These are phyloP conservation scores for Pteronotus mesoamericanus DNA, from an alignment of 2,797 vertebrate species.

Conservation along the genomic window DNA sequence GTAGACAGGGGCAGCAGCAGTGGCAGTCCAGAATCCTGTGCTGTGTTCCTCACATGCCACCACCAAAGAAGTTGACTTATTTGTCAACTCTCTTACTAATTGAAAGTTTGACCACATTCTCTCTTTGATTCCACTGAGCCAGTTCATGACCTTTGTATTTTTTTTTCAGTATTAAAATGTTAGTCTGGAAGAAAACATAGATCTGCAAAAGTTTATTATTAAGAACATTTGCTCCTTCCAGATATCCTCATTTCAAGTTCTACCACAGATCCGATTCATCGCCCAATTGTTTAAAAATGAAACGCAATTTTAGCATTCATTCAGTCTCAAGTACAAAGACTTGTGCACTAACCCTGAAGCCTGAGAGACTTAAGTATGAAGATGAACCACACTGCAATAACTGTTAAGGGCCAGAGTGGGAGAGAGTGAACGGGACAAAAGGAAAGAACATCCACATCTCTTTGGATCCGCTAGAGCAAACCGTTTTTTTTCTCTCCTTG, in stretches of 20 bases:
- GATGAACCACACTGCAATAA: neutral
- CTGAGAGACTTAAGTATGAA: neutral
- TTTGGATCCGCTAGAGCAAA: neutral
- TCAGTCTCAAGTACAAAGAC: neutral
- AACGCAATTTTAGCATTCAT: neutral
- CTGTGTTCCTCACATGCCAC: neutral
- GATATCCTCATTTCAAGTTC: neutral
- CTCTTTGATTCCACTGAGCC: neutral
- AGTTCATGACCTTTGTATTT: neutral
- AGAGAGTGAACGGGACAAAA: neutral
- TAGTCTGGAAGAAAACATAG: neutral
- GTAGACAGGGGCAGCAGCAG: neutral
- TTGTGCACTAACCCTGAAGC: neutral
- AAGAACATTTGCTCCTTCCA: neutral
- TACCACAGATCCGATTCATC: neutral
- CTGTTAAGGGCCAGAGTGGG: neutral
- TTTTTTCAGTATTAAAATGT: neutral
- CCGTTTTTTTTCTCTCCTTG: neutral
- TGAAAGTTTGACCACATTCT: neutral
- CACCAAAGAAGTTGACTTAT: neutral
- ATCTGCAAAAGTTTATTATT: neutral
- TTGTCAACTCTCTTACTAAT: neutral
- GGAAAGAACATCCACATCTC: neutral
- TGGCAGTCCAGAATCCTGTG: neutral
- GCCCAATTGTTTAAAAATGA: neutral